phyloP scores from a whole-genome alignment of 2,113 vertebrate species.

The Bubo blakistoni region DNA sequence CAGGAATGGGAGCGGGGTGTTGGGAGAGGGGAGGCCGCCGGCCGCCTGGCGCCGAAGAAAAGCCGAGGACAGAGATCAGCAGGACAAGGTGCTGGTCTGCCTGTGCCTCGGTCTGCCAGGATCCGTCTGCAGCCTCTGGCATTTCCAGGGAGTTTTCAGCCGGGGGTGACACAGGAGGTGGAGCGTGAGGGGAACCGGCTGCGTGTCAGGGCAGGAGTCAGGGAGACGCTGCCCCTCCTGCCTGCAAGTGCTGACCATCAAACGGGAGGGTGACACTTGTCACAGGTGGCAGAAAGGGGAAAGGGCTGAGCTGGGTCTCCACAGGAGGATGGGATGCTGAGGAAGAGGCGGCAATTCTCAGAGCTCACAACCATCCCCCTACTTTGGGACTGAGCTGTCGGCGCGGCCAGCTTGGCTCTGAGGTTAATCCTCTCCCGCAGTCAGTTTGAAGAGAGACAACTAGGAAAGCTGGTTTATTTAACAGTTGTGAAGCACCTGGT shows the following conservation, averaged over 20 bases:
- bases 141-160: not conserved
- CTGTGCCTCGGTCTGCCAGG: not conserved
- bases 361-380: not conserved
- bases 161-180: not conserved
- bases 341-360: not conserved
- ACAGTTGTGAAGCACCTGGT: not conserved
- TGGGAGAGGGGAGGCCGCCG: not conserved
- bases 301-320: not conserved
- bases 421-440: not conserved
- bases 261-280: not conserved
- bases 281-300: not conserved
- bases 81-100: not conserved
- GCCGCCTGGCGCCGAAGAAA: not conserved
- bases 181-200: not conserved
- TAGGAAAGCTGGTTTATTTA: not conserved
- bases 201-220: too few relatives aligned
- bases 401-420: not conserved
- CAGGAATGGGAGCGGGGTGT: accelerated
- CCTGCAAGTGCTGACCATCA: not conserved
- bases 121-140: not conserved
- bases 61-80: accelerated
- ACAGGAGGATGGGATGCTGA: not conserved
- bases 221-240: not conserved
- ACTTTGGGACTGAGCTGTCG: not conserved
- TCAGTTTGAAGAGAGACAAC: not conserved